Conservation (phyloP, 92 coral and sea anemone genomes). For the Phenganax stokvisi region DNA sequence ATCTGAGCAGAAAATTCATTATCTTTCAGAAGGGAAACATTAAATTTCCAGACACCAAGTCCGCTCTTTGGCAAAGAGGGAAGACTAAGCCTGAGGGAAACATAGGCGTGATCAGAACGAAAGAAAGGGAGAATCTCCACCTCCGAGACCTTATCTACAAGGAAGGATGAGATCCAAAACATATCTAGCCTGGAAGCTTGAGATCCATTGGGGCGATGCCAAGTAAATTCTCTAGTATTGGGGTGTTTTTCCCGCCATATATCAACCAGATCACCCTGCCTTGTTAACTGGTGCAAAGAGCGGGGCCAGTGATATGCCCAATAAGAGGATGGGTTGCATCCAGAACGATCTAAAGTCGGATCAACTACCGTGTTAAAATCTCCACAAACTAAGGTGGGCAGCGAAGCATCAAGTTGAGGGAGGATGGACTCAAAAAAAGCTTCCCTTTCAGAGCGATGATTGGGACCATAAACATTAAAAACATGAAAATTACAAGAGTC, state of each 20-base stretch:
- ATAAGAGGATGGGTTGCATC: not conserved
- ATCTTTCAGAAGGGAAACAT: conserved; percentile 41
- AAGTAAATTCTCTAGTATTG: not conserved
- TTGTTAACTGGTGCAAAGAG: not conserved
- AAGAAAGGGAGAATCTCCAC: conserved; percentile 29
- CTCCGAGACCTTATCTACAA: not conserved
- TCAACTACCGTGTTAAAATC: not conserved
- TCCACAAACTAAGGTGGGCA: not conserved
- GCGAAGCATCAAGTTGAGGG: not conserved
- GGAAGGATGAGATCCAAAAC: not conserved
- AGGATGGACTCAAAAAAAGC: not conserved
- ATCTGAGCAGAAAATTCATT: conserved; percentile 29
- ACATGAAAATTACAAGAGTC: not conserved
- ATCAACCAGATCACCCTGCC: not conserved
- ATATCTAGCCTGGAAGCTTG: conserved; percentile 31
- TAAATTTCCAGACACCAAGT: conserved; percentile 47
- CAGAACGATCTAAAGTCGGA: not conserved
- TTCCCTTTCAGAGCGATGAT: not conserved
- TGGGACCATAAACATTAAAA: not conserved
- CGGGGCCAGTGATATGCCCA: conserved; percentile 16
- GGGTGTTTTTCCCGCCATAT: conserved; percentile 23
- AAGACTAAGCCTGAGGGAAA: not conserved
- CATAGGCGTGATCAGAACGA: conserved; percentile 38
- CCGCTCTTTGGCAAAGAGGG: not conserved
- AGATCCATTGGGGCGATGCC: not conserved